These are phyloP conservation scores for Tenualosa ilisha DNA, from an alignment of 2,797 vertebrate genomes.

Conservation along the genomic window DNA sequence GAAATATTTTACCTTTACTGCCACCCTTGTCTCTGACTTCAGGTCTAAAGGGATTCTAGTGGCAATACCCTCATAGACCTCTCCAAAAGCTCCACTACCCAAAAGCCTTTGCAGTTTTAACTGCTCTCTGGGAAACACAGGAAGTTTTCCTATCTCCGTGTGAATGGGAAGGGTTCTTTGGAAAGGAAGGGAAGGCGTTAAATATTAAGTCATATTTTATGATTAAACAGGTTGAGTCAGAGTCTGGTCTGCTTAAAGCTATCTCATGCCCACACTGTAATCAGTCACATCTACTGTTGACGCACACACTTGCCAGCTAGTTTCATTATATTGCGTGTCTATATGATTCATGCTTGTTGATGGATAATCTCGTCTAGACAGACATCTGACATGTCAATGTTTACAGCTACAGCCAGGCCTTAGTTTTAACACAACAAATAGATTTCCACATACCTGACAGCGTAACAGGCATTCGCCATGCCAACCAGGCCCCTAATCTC, in stretches of 20 bases:
- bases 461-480: slow-evolving; percentile 68
- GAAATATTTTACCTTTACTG: slow-evolving; percentile 72
- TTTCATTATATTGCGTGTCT: not conserved
- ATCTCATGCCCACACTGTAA: not conserved
- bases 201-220: not conserved
- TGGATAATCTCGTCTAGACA: too few relatives aligned
- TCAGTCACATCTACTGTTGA: not conserved
- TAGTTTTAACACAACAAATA: not conserved
- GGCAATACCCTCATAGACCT: slow-evolving; percentile 76
- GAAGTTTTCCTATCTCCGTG: slow-evolving; percentile 69
- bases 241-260: not conserved
- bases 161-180: slow-evolving; percentile 69
- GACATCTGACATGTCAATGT: too few relatives aligned
- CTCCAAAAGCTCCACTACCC: slow-evolving; percentile 79
- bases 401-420: not conserved
- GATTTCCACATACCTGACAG: not conserved
- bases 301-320: not conserved
- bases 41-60: slow-evolving; percentile 59
- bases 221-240: not conserved
- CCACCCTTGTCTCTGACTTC: slow-evolving; percentile 70
- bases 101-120: slow-evolving; percentile 70
- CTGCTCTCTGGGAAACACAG: slow-evolving; percentile 71
- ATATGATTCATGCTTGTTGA: not conserved
- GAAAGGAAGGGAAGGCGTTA: not conserved
- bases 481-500: slow-evolving; percentile 62